Evolutionary conservation across 2,113 vertebrate genomes (phyloP), one percentile per base, ranked within the genome.

Genomic region (Sander lucioperca): DNA sequence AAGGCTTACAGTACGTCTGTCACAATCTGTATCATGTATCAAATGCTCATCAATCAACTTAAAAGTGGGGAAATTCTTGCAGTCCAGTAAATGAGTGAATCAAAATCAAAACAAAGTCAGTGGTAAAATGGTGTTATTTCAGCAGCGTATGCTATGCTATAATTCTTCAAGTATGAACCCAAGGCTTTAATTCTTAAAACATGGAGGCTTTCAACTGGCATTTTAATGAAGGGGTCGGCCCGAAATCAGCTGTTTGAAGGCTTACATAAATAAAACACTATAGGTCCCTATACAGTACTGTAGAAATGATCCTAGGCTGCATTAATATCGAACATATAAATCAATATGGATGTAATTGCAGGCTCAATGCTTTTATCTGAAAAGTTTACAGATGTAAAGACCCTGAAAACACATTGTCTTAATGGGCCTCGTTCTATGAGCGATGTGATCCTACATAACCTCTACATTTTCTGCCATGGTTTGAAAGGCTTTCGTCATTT

Each of bases 21-120:
- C 57, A 66, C 57, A 61, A 23, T 70, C 11, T 11, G 1, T 48
- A 16, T 56, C 19, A 48, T 78, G 50, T 57, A 61, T 83, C 18
- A 70, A 70, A 79, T 56, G 64, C 54, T 65, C 50, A 71, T 85
- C 61, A 39, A 39, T 85, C 77, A 81, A 50, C 30, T 79, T 62
- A 18, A 76, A 69, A 68, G 59, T 27, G 43, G 59, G 53, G 51
- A 13, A 68, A 56, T 72, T 66, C 48, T 33, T 70, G 61, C 25
- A 51, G 74, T 15, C 36, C 30, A 50, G 21, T 72, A 63, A 72
- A 79, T 78, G 72, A 63, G 30, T 47, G 30, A 80, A 68, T 74
- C 30, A 65, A 21, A 77, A 64, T 63, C 68, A 36, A 69, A 84
- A 86, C 30, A 74, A 72, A 67, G 67, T 70, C 21, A 3, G 21